Percentiles rank a stretch among this genome's conserved stretches.
Conservation (phyloP, 2,797 vertebrate species). For the Bradypus variegatus region DNA sequence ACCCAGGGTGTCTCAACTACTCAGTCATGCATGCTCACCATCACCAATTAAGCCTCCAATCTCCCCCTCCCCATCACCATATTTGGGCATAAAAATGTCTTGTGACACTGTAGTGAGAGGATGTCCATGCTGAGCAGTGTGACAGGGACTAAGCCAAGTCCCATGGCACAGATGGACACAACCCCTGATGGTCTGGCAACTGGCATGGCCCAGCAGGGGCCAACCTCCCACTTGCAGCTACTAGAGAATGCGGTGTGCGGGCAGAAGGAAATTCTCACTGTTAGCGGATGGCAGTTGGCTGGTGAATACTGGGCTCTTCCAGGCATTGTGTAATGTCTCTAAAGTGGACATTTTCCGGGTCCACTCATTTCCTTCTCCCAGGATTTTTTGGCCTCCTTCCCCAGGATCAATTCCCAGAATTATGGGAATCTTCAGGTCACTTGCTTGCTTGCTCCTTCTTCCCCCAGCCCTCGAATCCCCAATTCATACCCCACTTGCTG, state of each 20-base stretch:
- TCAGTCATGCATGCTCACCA: background rate
- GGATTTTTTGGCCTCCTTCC: background rate
- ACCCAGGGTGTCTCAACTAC: background rate
- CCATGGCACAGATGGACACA: background rate
- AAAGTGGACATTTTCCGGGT: background rate
- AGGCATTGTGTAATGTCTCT: background rate
- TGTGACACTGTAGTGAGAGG: background rate
- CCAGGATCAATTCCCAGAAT: background rate
- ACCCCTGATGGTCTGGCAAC: background rate
- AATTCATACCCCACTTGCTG: background rate
- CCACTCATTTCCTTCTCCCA: background rate
- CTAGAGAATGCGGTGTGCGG: background rate
- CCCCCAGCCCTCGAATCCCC: no score
- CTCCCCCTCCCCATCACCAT: background rate
- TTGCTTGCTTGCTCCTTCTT: background rate
- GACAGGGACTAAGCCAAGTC: background rate
- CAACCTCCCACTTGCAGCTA: background rate
- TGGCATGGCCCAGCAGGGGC: background rate
- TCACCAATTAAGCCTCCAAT: background rate
- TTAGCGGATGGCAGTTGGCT: background rate
- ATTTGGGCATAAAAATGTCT: background rate
- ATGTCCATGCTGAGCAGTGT: background rate
- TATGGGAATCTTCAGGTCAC: background rate
- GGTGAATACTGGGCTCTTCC: background rate
- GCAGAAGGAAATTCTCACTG: background rate